phyloP scores from a whole-genome alignment of 2,888 invertebrate species.

The Callosobruchus maculatus region DNA sequence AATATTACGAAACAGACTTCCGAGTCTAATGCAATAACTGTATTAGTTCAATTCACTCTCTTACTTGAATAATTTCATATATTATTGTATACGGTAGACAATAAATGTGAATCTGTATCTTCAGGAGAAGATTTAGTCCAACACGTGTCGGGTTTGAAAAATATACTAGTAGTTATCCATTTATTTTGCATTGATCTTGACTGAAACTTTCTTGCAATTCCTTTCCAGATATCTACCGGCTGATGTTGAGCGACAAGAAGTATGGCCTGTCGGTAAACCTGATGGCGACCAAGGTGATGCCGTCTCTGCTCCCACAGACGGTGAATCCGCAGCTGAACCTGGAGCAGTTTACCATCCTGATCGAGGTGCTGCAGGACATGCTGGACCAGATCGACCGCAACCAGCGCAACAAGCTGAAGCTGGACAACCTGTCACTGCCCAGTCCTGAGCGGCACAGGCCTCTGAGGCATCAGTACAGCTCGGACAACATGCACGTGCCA shows the following conservation, averaged over 20 bases:
- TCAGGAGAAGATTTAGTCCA: too few species aligned
- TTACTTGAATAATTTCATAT: too few species aligned
- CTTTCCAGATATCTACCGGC: conserved; percentile 82
- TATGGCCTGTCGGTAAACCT: conserved; percentile 86
- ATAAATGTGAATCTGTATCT: too few species aligned
- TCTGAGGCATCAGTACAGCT: conserved; percentile 77
- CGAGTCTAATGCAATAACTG: too few species aligned
- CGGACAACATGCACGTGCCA: conserved; percentile 80
- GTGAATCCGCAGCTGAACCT: conserved; percentile 82
- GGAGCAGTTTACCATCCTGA: conserved; percentile 75
- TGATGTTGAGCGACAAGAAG: conserved; percentile 85
- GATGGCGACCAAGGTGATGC: conserved; percentile 93
- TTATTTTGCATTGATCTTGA: too few species aligned
- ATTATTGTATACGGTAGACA: too few species aligned
- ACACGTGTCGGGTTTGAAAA: too few species aligned
- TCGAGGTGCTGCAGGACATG: conserved; percentile 90
- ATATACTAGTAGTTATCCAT: too few species aligned
- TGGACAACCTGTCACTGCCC: conserved; percentile 72
- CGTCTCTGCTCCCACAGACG: conserved; percentile 85
- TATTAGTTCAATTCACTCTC: too few species aligned
- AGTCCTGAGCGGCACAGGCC: conserved; percentile 74
- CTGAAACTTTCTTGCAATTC: too few species aligned
- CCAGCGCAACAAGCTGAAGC: conserved; percentile 83
- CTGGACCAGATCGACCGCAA: conserved; percentile 83
- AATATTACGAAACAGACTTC: too few species aligned